Base-by-base conservation (phyloP, 2,113 vertebrate species). In the Eulemur macaco region DNA sequence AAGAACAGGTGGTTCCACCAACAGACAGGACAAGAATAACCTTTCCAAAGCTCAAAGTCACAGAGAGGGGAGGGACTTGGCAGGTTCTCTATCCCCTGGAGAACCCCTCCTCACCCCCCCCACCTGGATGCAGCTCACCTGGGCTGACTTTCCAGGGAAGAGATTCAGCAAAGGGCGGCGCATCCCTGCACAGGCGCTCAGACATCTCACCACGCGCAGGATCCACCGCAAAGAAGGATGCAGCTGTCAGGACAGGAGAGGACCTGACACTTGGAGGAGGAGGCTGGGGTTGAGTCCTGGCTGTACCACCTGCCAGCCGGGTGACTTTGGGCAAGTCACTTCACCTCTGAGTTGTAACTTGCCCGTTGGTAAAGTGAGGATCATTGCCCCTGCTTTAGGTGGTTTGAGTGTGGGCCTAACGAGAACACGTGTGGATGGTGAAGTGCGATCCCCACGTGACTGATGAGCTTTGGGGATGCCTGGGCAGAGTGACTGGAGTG, bases 391-490 rank as follows among this genome's bases (percentile, higher is more conserved):
- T 52, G 54, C 42, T 63, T 34, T 0, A 3, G 8, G 2, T 60
- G 1, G n/a, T 39, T 63, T 0, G 3, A 39, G 37, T 1, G 13
- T 23, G 42, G 20, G 1, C 52, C 82, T 63, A 27, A 47, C 5
- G 64, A 54, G 64, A 60, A 52, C 1, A 1, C 8, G 31, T 45
- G 11, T 17, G 14, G 5, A 56, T 69, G 15, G 34, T 34, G 29
- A 12, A 5, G 10, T 0, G 23, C 6, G 9, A 3, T 12, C 8
- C 47, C 50, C 69, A 20, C 0, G 0, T 8, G 76, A 39, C 37
- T 76, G 42, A 5, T 0, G 1, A 45, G 52, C 25, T 23, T 3
- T 0, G 52, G 25, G 0, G 11, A 34, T 6, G 13, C 54, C 27
- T 23, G 31, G 50, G 60, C 39, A 12, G 47, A 47, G 63, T 3